These are phyloP conservation scores for Trichacis sp. DNA, from an alignment of 2,888 invertebrate species.

Conservation along the genomic window DNA sequence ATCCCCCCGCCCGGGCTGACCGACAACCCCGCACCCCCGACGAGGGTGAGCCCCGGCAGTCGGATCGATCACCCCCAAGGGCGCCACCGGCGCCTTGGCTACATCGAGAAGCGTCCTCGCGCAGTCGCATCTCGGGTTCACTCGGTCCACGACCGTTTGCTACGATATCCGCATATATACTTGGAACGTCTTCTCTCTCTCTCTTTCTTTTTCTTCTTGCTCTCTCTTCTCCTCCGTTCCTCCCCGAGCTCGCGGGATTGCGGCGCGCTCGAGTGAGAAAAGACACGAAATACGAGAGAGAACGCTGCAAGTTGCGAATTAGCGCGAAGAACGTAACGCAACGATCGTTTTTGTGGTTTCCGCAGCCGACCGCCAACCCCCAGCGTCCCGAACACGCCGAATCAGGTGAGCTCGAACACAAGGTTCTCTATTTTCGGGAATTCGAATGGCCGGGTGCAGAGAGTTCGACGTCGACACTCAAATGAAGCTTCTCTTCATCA, in stretches of 20 bases:
- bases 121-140: conserved; percentile 67
- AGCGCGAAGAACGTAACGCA: conserved; percentile 13
- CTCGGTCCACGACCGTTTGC: conserved; percentile 67
- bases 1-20: conserved; percentile 25
- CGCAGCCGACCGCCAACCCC: background rate
- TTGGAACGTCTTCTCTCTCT: conserved; percentile 24
- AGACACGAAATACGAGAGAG: conserved; percentile 18
- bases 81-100: conserved; percentile 44
- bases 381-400: background rate
- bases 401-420: background rate
- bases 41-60: conserved; percentile 33
- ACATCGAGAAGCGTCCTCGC: conserved; percentile 52
- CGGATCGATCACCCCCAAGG: conserved; percentile 46
- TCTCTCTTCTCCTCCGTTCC: conserved; percentile 29
- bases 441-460: too few species aligned
- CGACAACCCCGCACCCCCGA: conserved; percentile 29
- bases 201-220: conserved; percentile 16
- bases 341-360: conserved; percentile 18
- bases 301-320: conserved; percentile 16
- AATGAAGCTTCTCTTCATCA: too few species aligned
- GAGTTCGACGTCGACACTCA: too few species aligned
- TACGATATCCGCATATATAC: conserved; percentile 57
- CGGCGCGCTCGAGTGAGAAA: conserved; percentile 26
- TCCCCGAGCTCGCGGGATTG: conserved; percentile 27
- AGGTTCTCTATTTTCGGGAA: too few species aligned